Percentiles rank a stretch among this genome's conserved stretches.
Conservation (phyloP, 2,888 invertebrate genomes). For the Ectropis crepuscularia region DNA sequence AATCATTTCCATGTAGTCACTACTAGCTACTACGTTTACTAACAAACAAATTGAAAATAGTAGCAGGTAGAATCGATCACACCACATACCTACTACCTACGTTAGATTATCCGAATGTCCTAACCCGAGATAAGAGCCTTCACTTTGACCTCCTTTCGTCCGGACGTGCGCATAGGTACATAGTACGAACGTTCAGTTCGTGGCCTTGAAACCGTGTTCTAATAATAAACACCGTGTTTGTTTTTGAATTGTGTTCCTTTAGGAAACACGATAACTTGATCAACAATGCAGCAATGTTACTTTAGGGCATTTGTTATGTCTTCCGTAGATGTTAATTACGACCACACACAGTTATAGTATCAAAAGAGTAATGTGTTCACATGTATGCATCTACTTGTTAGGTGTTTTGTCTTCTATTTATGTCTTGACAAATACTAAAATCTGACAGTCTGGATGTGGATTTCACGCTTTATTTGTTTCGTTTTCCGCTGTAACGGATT, state of each 20-base stretch:
- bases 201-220: constrained; percentile 70
- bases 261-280: constrained; percentile 24
- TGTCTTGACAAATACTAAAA: too few species aligned
- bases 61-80: constrained; percentile 10
- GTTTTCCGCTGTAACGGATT: too few species aligned
- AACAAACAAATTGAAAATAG: not conserved
- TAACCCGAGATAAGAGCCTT: constrained; percentile 61
- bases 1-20: not conserved
- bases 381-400: too few species aligned
- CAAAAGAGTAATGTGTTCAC: too few species aligned
- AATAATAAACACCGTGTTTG: constrained; percentile 45
- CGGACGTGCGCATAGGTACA: constrained; percentile 60
- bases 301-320: too few species aligned
- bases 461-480: too few species aligned
- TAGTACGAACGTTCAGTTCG: constrained; percentile 46
- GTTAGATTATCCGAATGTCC: constrained; percentile 50
- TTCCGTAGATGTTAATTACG: too few species aligned
- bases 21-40: not conserved
- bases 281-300: not conserved
- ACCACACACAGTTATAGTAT: too few species aligned
- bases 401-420: too few species aligned
- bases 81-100: constrained; percentile 16
- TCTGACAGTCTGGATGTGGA: too few species aligned
- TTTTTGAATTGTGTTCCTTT: constrained; percentile 28
- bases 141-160: constrained; percentile 74